These are phyloP conservation scores for Macrosiphum euphorbiae DNA, from an alignment of 2,888 invertebrate genomes.

Conservation along the genomic window DNA sequence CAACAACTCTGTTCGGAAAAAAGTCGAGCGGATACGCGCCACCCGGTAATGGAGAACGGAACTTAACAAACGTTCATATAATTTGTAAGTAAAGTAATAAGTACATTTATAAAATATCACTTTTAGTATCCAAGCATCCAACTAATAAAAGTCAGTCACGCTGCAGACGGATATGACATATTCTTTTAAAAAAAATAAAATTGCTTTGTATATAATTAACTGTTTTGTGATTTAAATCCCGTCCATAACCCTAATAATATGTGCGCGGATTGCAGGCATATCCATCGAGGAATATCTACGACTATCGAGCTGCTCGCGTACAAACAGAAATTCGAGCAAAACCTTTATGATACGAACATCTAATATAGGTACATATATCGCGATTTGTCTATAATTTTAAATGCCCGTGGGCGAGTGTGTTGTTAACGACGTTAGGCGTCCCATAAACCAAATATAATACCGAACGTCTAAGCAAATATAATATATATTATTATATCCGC, in stretches of 20 bases:
- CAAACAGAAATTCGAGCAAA: neutral
- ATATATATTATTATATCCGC: neutral
- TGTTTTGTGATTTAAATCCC: neutral
- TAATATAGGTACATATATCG: neutral
- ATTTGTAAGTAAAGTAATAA: neutral
- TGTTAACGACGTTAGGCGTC: neutral
- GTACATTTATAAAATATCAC: neutral
- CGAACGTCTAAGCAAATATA: neutral
- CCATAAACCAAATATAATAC: neutral
- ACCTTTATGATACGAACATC: neutral
- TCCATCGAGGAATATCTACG: neutral
- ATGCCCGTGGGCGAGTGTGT: neutral
- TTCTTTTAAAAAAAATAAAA: neutral
- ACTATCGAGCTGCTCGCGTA: neutral
- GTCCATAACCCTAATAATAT: neutral
- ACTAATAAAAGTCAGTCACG: neutral
- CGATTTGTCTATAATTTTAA: neutral
- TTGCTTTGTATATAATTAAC: too few species aligned
- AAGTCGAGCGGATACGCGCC: neutral
- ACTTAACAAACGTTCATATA: neutral
- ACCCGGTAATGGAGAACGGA: neutral
- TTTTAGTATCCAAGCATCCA: neutral
- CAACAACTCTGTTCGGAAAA: neutral
- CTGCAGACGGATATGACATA: neutral
- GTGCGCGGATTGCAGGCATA: neutral